Conservation (phyloP, 2,113 vertebrate genomes). For the Rostratula benghalensis region DNA sequence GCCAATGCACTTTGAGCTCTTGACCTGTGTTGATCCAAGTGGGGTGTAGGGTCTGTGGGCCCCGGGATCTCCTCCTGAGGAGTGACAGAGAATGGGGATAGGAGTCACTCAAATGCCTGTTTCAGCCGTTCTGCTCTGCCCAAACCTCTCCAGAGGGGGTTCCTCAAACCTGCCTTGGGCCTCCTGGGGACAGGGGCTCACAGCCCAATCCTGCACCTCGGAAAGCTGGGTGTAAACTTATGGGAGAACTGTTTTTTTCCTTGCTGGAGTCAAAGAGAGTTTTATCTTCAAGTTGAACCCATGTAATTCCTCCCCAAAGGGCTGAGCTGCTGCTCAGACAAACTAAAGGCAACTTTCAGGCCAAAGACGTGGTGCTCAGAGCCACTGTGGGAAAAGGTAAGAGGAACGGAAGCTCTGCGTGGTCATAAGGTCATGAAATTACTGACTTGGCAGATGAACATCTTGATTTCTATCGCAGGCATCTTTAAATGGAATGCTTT, state of each 20-base stretch:
- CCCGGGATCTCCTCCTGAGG: not conserved
- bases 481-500: constrained; percentile 48
- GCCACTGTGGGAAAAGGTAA: constrained; percentile 49
- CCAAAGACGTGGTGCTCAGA: not conserved
- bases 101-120: not conserved
- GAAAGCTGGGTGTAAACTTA: not conserved
- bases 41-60: not conserved
- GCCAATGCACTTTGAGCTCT: not conserved
- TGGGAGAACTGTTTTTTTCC: not conserved
- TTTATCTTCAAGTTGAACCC: not conserved
- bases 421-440: not conserved
- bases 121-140: not conserved
- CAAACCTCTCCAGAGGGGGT: not conserved
- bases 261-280: not conserved
- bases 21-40: not conserved
- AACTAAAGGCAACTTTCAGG: not conserved
- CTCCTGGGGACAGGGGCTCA: not conserved
- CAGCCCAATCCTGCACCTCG: not conserved
- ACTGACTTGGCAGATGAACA: constrained; percentile 53
- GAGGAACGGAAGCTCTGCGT: not conserved
- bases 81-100: not conserved
- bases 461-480: constrained; percentile 18
- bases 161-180: not conserved
- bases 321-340: not conserved
- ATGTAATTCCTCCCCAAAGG: not conserved